These are phyloP conservation scores for Halichoeres trimaculatus DNA, from an alignment of 2,113 vertebrate species.

Conservation along the genomic window DNA sequence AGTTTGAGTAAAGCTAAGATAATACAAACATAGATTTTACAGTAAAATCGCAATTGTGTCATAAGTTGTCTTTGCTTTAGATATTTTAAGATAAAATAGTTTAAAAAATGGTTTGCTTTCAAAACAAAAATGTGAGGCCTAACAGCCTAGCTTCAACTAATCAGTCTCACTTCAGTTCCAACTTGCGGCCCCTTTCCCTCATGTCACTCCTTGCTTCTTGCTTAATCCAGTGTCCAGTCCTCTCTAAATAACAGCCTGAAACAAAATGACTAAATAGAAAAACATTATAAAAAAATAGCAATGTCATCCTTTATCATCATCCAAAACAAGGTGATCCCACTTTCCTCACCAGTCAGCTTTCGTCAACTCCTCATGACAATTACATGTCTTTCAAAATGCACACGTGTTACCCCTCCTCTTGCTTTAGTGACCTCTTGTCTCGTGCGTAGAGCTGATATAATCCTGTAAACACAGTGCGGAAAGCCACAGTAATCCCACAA, in stretches of 20 bases:
- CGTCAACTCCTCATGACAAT: slow-evolving; percentile 17
- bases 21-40: no score
- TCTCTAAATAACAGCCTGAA: neutral
- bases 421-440: slow-evolving; percentile 47
- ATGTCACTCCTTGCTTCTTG: no score
- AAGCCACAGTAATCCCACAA: slow-evolving; percentile 42
- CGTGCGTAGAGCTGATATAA: slow-evolving; percentile 40
- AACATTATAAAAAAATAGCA: neutral
- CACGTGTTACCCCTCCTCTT: slow-evolving; percentile 16
- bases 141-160: no score
- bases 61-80: no score
- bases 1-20: no score
- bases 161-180: no score
- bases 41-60: no score
- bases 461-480: slow-evolving; percentile 66
- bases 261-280: no score
- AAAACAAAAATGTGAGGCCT: neutral
- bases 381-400: slow-evolving; percentile 28
- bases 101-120: neutral
- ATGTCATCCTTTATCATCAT: neutral
- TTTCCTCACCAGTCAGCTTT: slow-evolving; percentile 33
- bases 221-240: neutral
- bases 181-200: no score
- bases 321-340: slow-evolving; percentile 44
- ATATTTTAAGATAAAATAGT: no score